Base-by-base conservation (phyloP, 2,888 invertebrate species). In the Pheosia gnoma region DNA sequence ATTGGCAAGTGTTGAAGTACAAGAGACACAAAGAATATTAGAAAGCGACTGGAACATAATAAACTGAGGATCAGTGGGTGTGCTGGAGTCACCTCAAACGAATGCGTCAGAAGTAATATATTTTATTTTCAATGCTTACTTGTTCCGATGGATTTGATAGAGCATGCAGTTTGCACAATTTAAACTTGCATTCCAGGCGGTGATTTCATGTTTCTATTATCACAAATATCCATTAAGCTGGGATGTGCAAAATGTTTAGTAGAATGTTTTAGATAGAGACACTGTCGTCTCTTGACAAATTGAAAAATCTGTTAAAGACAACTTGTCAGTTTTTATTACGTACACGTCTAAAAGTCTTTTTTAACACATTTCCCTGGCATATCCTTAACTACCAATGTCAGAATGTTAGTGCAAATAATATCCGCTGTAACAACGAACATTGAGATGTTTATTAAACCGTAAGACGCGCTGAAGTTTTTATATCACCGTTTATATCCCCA, bases 401-500 rank as follows among this genome's bases (percentile, higher is more conserved):
- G 45, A 2, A 51, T 51, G 13, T 25, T 51, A 51, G 7, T 38
- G 5, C 37, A 53, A 37, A 5, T 11, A 53, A 53, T 53, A 53
- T 53, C 53, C 37, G 36, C 38, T 38, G 4, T 37, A 10, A 37
- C 10, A 8, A 53, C 5, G 25, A 51, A 53, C 37, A 37, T 53
- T 25, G 37, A 37, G 37, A 53, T 53, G 37, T 53, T 38, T 53
- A 53, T 53, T 53, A 36, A 53, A 53, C 13, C 51, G 51, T 25
- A 51, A 51, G 51, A 51, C 6, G 5, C 53, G 53, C 53, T 10
- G 53, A 37, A 37, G 3, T 37, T 53, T 53, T 53, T 53, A 53
- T 53, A 37, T 53, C 37, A 38, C 4, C 38, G 53, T 53, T 53
- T 53, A 53, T 53, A 37, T 53, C 25, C 53, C 53, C 53, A 53